Base-by-base conservation (phyloP, 2,888 invertebrate genomes). In the Drosophila engyochracea region DNA sequence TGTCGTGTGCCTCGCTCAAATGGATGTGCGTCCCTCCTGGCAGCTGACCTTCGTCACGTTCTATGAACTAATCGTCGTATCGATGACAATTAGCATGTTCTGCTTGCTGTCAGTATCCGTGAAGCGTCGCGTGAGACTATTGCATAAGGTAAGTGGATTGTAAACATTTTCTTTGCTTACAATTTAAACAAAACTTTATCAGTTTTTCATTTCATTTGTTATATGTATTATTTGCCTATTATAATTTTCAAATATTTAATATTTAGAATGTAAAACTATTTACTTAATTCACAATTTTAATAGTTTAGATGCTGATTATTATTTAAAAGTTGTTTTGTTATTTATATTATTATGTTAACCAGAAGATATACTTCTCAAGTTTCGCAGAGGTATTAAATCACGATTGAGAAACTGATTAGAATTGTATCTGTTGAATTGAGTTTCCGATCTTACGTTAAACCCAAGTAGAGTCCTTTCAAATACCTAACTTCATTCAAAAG, bases 81-180 rank as follows among this genome's bases (percentile, higher is more conserved):
- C 90, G 5, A 53, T 90, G 10, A 79, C 83, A 2, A 76, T 84
- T 14, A 68, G 52, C 31, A 64, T 88, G 65, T 84, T 82, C 25
- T 79, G 83, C 33, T 16, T 90, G 30, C 31, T 84, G 22, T 55
- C 71, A 0, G 22, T 61, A 5, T 73, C 90, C 16, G 51, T 90
- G 0, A 63, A 66, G 9, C 59, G 83, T 0, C 69, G 83, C 1
- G 9, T 88, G 0, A 3, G 1, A 0, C 61, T 49, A 39, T 52
- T 68, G 53, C 70, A 85, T 53, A 51, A 53, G 62, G 81, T 77
- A 10, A 62, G 65, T 63, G 14, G 35, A 35, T 35, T 14, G 14
- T 16, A 9, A 25, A 4, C 16, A 47, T 22, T 9, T 9, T 4
- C 9, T 16, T 22, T 47, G 2, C 0, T 7, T 7, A 44, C 4